Evolutionary conservation across 2,797 vertebrate species (phyloP).

Genomic region (Myotis findleyi): DNA sequence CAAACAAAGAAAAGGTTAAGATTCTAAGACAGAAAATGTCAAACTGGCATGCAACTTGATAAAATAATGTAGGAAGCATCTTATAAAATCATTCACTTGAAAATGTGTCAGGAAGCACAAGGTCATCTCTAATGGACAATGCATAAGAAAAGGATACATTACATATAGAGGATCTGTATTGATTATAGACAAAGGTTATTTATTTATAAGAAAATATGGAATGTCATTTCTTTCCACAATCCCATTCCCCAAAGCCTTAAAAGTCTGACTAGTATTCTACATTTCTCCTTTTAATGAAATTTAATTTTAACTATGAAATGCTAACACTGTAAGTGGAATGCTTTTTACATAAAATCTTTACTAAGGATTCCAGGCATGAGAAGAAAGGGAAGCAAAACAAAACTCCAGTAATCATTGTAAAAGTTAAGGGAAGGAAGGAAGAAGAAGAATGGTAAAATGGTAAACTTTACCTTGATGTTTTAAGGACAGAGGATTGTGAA

Average conservation of each 20-base stretch:
- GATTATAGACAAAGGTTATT: background rate
- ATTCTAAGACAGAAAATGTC: background rate
- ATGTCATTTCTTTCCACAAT: background rate
- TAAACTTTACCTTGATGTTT: background rate
- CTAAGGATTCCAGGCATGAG: background rate
- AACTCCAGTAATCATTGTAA: background rate
- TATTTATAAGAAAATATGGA: constrained; percentile 36
- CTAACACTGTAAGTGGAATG: background rate
- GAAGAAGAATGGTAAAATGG: background rate
- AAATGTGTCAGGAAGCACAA: constrained; percentile 30
- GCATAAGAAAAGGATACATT: background rate
- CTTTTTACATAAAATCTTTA: background rate
- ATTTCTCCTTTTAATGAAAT: background rate
- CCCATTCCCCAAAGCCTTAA: background rate
- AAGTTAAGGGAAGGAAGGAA: background rate
- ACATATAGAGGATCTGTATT: background rate
- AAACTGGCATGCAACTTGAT: background rate
- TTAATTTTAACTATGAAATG: constrained; percentile 21
- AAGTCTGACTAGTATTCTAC: background rate
- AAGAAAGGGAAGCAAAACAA: background rate
- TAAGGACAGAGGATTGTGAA: background rate
- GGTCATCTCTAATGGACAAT: background rate
- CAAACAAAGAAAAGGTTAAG: constrained; percentile 8
- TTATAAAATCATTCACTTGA: constrained; percentile 13
- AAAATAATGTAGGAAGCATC: background rate